A percentile compares a stretch with the other conserved stretches of the same genome.
These are phyloP conservation scores for Scalopus aquaticus DNA, from an alignment of 2,113 vertebrate species.

Conservation along the genomic window DNA sequence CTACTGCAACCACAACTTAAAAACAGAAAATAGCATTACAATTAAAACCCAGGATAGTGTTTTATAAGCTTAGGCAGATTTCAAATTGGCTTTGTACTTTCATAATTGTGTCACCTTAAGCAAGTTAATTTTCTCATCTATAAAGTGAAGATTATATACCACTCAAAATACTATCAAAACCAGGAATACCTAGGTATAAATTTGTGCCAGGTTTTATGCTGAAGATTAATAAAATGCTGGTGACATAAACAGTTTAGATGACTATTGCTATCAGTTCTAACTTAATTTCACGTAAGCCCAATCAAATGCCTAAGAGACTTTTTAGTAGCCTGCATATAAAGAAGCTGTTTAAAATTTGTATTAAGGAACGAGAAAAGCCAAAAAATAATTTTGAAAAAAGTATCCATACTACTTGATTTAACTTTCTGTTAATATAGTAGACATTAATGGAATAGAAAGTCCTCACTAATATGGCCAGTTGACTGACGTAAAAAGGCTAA, in stretches of 20 bases:
- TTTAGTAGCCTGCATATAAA: neutral
- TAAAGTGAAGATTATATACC: neutral
- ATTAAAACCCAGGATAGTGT: neutral
- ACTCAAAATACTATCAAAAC: neutral
- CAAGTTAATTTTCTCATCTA: neutral
- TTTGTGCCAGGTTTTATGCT: neutral
- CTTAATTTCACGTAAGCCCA: neutral
- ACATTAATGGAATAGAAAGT: neutral
- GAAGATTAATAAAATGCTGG: neutral
- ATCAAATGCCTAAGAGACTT: neutral
- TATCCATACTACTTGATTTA: neutral
- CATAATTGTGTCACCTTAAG: neutral
- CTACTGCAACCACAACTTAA: neutral
- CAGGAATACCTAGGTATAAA: neutral
- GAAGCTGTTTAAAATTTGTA: neutral
- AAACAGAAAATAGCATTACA: neutral
- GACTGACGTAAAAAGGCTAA: neutral
- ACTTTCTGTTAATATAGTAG: neutral
- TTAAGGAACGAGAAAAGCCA: neutral
- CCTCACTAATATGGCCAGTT: neutral
- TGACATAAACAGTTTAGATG: neutral
- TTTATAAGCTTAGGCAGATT: neutral
- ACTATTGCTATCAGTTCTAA: neutral
- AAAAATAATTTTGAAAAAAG: neutral
- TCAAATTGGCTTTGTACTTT: neutral